Percentiles rank a stretch among this genome's conserved stretches.
These are phyloP conservation scores for Eudasyphora cyanicolor DNA, from an alignment of 2,888 invertebrate genomes.

Conservation along the genomic window DNA sequence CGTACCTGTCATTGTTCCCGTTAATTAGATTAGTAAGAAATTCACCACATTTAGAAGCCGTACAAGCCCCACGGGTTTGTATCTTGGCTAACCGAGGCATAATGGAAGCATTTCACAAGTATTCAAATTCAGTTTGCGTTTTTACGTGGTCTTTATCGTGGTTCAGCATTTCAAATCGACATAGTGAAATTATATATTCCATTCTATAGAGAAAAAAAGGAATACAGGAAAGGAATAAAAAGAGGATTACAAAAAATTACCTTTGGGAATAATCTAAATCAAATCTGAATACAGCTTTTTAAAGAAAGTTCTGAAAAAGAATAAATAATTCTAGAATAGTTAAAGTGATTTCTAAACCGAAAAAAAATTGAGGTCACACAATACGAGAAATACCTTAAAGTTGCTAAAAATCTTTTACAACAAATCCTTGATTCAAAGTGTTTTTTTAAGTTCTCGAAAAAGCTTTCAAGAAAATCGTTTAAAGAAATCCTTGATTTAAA, in stretches of 20 bases:
- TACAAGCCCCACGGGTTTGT: constrained; percentile 63
- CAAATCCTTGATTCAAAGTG: no score
- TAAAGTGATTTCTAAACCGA: no score
- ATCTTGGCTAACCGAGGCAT: constrained; percentile 62
- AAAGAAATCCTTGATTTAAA: no score
- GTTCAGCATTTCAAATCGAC: constrained; percentile 28
- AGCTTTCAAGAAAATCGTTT: no score
- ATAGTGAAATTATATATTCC: neutral
- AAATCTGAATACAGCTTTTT: neutral
- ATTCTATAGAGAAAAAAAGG: constrained; percentile 7
- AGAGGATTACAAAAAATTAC: constrained; percentile 25
- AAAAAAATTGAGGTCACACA: neutral
- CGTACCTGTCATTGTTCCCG: constrained; percentile 45
- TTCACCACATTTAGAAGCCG: constrained; percentile 67
- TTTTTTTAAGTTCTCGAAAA: no score
- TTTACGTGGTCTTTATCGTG: constrained; percentile 61
- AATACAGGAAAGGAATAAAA: neutral
- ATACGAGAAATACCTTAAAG: no score
- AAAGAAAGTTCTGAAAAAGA: no score
- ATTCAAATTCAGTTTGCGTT: constrained; percentile 64
- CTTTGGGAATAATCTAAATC: neutral
- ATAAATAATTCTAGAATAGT: no score
- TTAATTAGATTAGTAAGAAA: constrained; percentile 68
- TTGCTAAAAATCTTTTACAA: no score
- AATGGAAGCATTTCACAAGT: constrained; percentile 56